Base-by-base conservation (phyloP, 2,888 invertebrate species). In the Pristionchus maxplancki region DNA sequence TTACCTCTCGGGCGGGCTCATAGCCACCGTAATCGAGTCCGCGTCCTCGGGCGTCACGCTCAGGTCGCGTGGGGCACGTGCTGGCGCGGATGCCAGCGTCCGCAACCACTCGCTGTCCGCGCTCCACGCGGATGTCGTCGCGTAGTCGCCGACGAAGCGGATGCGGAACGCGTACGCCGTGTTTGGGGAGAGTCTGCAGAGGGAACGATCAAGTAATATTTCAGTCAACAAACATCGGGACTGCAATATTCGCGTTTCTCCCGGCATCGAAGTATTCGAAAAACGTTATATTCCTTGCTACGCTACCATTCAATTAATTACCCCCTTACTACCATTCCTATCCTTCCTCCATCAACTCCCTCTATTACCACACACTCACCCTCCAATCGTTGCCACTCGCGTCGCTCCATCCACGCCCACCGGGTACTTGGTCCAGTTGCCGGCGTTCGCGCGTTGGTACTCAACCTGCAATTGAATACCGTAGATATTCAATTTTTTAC, bases 131-230 rank as follows among this genome's bases (percentile, higher is more conserved):
- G 98, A 98, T 0, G 97, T 97, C 28, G 88, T 31, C 0, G 98
- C 98, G 88, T 98, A 97, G 95, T 99, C 99, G 95, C 99, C 99
- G 20, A 97, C 97, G 0, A 98, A 98, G 95, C 97, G 97, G 92
- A 99, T 97, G 84, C 98, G 96, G 95, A 98, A 98, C 94, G 92
- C 90, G 88, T 93, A 94, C 0, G 96, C 96, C 0, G 97, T 97
- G 95, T 97, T 97, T 0, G 99, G 98, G 93, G 97, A 97, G 78
- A 99, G 96, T 83, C 95, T 94, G 85, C 82, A 89, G 87, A 89
- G n/a, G 67, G 91, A 64, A 64, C 40, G 17, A 78, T 64, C n/a
- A n/a, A n/a, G n/a, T 64, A 64, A 5, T 64, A 28, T 62, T 62
- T n/a, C n/a, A n/a, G n/a, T n/a, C n/a, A n/a, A n/a, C n/a, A n/a